Evolutionary conservation across 2,797 vertebrate genomes (phyloP).

Genomic region (Gallinago solitaria): DNA sequence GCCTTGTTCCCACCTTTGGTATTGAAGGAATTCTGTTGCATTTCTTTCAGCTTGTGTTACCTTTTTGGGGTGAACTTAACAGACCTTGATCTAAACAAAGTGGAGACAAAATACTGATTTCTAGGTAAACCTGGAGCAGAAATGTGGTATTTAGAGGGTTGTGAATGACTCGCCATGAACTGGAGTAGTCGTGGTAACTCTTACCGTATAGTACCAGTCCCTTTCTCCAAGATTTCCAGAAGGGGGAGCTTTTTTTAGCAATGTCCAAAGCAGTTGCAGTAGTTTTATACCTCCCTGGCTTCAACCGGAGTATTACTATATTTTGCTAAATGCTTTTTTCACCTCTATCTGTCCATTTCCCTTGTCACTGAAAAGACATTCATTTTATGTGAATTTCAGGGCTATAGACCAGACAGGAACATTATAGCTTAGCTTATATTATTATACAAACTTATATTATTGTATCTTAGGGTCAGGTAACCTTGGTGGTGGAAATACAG

Average conservation of each 20-base stretch:
- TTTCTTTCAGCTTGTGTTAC: background rate
- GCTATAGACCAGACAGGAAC: rapidly evolving
- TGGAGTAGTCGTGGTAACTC: background rate
- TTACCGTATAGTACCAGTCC: background rate
- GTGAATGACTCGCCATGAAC: background rate
- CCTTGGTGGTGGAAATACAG: background rate
- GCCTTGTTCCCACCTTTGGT: background rate
- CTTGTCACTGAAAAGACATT: background rate
- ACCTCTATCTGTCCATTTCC: background rate
- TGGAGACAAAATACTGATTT: background rate
- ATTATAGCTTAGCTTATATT: background rate
- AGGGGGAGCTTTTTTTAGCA: background rate
- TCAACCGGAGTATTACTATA: background rate
- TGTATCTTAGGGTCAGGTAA: background rate
- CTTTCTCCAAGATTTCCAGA: background rate
- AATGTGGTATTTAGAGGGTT: rapidly evolving
- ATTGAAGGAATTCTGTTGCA: background rate
- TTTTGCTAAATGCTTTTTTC: background rate
- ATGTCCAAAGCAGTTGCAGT: background rate
- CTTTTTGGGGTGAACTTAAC: background rate
- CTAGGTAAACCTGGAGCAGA: background rate
- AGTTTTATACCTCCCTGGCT: background rate
- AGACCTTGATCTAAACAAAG: background rate
- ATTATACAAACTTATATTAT: background rate
- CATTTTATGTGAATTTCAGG: background rate